Evolutionary conservation across 2,113 vertebrate species (phyloP), one percentile per base, ranked within the genome.

Genomic region (Rostratula benghalensis): DNA sequence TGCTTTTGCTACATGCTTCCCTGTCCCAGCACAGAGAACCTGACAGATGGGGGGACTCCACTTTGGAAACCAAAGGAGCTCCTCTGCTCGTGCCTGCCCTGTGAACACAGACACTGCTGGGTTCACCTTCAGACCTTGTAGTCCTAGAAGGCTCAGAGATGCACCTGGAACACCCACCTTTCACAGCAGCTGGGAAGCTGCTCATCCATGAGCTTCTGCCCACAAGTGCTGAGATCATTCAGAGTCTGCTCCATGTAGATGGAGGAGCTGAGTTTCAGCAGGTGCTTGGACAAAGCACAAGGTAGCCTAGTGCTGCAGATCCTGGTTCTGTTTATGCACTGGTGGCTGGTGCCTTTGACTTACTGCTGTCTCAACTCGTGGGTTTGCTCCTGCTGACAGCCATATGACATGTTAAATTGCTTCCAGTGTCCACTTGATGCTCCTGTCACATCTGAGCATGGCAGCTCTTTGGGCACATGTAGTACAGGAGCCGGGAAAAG

Each of bases 381-480:
- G 56, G 28, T 76, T 90, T 35, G 48, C 56, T 80, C 24, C 63
- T 0, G 1, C 10, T 46, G 68, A 57, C 61, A 64, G 61, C 68
- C 57, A 75, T 51, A 59, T 24, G 39, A 63, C 25, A 4, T 17
- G 51, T 28, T 70, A 70, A 57, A 46, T 46, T 80, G 41, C 59
- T 64, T 59, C 53, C 50, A 46, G 68, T 18, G 35, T 73, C 63
- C 21, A 16, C 28, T n/a, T 31, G 46, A 11, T 39, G 50, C 39
- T 77, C 8, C 39, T 2, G 1, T 35, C 0, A 0, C 41, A 13
- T 43, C 61, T 56, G 61, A 79, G 25, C 10, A 0, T 43, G 61
- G 76, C 51, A 89, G 46, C 30, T 68, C 57, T 22, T 37, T 33
- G 41, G 41, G 65, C 53, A 77, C 5, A 0, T 8, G 24, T 68